These are phyloP conservation scores for Pseudomyrmex gracilis DNA, from an alignment of 1,140 invertebrate species.

Conservation along the genomic window DNA sequence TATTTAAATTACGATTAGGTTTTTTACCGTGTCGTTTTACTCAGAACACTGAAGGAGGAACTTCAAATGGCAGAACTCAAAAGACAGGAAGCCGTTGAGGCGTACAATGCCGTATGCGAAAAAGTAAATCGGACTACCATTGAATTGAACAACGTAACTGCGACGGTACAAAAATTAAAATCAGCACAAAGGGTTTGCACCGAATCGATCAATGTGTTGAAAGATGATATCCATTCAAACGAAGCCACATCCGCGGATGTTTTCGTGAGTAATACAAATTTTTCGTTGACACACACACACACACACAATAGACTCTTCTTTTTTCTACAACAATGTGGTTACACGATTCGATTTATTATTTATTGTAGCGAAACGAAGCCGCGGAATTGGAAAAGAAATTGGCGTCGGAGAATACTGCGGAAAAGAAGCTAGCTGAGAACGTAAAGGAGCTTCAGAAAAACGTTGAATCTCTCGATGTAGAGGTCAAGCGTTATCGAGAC, in stretches of 20 bases:
- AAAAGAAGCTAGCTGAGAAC: slow-evolving; percentile 77
- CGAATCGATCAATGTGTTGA: slow-evolving; percentile 79
- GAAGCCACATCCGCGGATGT: slow-evolving; percentile 71
- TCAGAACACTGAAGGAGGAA: slow-evolving; percentile 77
- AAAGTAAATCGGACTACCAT: slow-evolving; percentile 67
- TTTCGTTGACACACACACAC: slow-evolving; percentile 67
- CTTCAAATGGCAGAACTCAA: slow-evolving; percentile 65
- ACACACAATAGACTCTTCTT: slow-evolving; percentile 66
- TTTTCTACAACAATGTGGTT: not conserved
- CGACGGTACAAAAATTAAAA: slow-evolving; percentile 64
- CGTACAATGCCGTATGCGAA: slow-evolving; percentile 61
- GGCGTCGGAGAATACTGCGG: slow-evolving; percentile 76
- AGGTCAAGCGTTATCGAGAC: slow-evolving; percentile 70
- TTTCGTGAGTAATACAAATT: slow-evolving; percentile 80
- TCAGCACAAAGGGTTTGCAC: slow-evolving; percentile 70
- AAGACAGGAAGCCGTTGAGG: slow-evolving; percentile 4
- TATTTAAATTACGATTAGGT: slow-evolving; percentile 5
- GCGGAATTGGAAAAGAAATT: slow-evolving; percentile 82
- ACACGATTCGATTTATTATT: slow-evolving; percentile 22
- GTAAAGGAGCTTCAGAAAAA: slow-evolving; percentile 79
- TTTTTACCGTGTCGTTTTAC: not conserved
- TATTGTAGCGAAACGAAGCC: slow-evolving; percentile 83
- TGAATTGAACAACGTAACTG: slow-evolving; percentile 70
- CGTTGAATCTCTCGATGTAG: slow-evolving; percentile 74
- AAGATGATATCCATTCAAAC: slow-evolving; percentile 79